Conservation (phyloP, 2,797 vertebrate species). For the Chloroceryle inda region DNA sequence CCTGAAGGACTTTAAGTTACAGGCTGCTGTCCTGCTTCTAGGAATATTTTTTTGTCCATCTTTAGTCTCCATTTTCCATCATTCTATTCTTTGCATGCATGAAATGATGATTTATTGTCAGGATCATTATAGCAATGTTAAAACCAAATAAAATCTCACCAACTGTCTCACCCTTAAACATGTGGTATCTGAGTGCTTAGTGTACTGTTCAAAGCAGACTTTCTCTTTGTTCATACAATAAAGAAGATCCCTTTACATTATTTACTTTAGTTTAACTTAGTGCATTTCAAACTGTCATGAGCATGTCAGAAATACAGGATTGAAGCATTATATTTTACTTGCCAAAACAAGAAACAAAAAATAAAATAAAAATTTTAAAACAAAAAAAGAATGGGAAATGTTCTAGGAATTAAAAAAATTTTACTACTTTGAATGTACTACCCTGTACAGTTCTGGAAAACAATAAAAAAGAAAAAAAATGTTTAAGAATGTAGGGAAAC, state of each 20-base stretch:
- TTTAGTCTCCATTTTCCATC: background rate
- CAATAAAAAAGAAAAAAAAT: background rate
- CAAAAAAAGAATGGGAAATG: background rate
- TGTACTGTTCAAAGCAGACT: constrained; percentile 21
- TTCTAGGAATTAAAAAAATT: constrained; percentile 11
- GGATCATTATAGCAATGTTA: constrained; percentile 53
- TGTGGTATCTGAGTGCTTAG: constrained; percentile 7
- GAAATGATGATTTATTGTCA: constrained; percentile 35
- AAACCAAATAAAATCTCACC: constrained; percentile 72
- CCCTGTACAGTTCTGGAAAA: background rate
- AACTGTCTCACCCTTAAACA: constrained; percentile 66
- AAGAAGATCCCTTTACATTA: background rate
- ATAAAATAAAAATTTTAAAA: too few species aligned
- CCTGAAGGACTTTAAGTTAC: background rate
- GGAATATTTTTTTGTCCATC: background rate
- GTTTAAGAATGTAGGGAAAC: background rate
- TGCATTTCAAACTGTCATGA: constrained; percentile 1
- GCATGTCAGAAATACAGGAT: background rate
- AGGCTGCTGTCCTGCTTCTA: background rate
- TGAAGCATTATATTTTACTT: constrained; percentile 3
- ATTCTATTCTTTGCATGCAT: background rate
- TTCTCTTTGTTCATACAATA: background rate
- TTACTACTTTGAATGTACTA: background rate
- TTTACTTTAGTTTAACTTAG: constrained; percentile 16
- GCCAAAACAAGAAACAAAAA: background rate